Evolutionary conservation across 1,140 invertebrate species (phyloP).

Genomic region (Saccostrea glomerata): DNA sequence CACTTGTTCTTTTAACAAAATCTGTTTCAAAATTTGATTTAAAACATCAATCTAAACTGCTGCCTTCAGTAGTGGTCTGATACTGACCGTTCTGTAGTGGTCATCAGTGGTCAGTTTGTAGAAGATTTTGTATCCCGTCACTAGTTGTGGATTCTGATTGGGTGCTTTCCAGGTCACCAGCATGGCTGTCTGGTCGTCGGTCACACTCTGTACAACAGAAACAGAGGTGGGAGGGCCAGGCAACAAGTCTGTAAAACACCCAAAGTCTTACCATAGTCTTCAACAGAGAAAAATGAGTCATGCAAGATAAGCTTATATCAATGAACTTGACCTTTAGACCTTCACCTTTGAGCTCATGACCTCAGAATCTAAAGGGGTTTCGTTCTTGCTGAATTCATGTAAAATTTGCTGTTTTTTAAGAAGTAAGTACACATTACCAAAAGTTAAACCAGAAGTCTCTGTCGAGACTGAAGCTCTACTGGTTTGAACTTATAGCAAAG

Average conservation of each 20-base stretch:
- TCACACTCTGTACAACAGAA: conserved; percentile 3
- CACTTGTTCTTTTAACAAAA: too few species aligned
- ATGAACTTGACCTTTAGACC: too few species aligned
- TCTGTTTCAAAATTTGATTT: too few species aligned
- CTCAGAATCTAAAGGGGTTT: neutral
- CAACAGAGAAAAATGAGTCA: too few species aligned
- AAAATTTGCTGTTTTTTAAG: too few species aligned
- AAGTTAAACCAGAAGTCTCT: too few species aligned
- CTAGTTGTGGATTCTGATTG: conserved; percentile 24
- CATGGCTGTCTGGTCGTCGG: conserved; percentile 1
- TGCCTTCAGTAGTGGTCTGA: neutral
- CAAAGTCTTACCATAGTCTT: too few species aligned
- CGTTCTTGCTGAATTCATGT: too few species aligned
- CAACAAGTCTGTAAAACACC: conserved; percentile 37
- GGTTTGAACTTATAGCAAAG: too few species aligned
- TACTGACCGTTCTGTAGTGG: conserved; percentile 44
- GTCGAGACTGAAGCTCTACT: too few species aligned
- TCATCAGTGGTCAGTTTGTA: conserved; percentile 40
- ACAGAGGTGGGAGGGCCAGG: conserved; percentile 46
- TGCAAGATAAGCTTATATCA: neutral
- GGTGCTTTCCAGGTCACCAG: conserved; percentile 42
- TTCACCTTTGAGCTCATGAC: neutral
- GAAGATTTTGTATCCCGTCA: conserved; percentile 43
- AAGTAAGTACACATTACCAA: too few species aligned
- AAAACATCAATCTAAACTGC: too few species aligned